Evolutionary conservation across 1,140 invertebrate genomes (phyloP).

Genomic region (Lethrus apterus): DNA sequence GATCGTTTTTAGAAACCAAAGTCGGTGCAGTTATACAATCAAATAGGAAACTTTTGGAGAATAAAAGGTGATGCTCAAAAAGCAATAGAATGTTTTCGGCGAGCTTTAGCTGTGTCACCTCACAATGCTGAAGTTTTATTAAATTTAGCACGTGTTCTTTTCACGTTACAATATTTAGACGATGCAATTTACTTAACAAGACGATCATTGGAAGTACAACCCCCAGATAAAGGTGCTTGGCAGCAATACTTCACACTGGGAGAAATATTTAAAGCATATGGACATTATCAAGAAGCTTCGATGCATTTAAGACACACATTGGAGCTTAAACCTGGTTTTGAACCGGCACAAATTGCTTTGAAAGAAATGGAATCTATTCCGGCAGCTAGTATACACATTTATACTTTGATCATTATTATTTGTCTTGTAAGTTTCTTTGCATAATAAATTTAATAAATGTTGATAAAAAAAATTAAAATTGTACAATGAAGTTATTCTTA

Average conservation of each 20-base stretch:
- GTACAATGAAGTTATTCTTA: slow-evolving; percentile 10
- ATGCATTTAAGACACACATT: slow-evolving; percentile 72
- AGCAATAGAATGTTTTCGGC: slow-evolving; percentile 81
- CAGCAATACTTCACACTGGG: slow-evolving; percentile 83
- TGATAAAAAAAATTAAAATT: background rate
- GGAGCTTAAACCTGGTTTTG: slow-evolving; percentile 74
- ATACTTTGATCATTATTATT: slow-evolving; percentile 78
- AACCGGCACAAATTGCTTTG: slow-evolving; percentile 67
- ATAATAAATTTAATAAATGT: background rate
- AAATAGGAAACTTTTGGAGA: slow-evolving; percentile 83
- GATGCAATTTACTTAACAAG: slow-evolving; percentile 81
- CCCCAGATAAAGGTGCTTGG: slow-evolving; percentile 78
- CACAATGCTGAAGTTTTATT: slow-evolving; percentile 79
- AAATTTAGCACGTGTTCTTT: slow-evolving; percentile 75
- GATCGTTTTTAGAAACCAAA: slow-evolving; percentile 61
- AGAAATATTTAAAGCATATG: slow-evolving; percentile 78
- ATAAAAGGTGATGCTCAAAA: slow-evolving; percentile 77
- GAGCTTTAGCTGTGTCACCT: slow-evolving; percentile 74
- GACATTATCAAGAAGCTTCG: slow-evolving; percentile 72
- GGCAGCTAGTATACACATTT: slow-evolving; percentile 64
- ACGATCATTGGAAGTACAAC: slow-evolving; percentile 55
- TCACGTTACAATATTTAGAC: slow-evolving; percentile 79
- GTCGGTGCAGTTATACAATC: slow-evolving; percentile 77
- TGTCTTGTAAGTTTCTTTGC: slow-evolving; percentile 53
- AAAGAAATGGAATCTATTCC: slow-evolving; percentile 70